A percentile compares a stretch with the other conserved stretches of the same genome.
These are phyloP conservation scores for Muscicapa striata DNA, from an alignment of 2,797 vertebrate genomes.

Conservation along the genomic window DNA sequence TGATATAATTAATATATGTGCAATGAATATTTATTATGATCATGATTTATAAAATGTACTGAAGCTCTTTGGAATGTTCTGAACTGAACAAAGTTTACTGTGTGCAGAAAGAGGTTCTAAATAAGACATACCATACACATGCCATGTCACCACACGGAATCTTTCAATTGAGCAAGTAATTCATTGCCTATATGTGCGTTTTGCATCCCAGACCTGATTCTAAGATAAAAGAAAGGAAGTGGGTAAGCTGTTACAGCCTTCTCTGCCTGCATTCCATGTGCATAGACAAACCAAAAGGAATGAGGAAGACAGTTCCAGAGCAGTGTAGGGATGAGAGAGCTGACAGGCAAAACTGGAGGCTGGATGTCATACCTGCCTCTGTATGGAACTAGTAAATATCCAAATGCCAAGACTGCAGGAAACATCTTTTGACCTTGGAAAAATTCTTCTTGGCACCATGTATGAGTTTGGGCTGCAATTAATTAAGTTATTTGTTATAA, in stretches of 20 bases:
- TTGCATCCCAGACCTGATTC: background rate
- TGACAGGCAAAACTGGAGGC: background rate
- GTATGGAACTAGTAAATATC: background rate
- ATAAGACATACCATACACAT: background rate
- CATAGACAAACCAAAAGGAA: background rate
- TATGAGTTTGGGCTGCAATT: background rate
- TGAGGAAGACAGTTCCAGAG: background rate
- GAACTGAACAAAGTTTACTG: constrained; percentile 3
- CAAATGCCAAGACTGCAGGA: background rate
- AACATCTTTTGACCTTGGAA: background rate
- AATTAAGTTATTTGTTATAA: background rate
- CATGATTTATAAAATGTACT: constrained; percentile 11
- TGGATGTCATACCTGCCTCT: background rate
- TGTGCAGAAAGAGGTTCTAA: background rate
- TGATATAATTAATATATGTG: background rate
- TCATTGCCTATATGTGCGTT: background rate
- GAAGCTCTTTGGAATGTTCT: constrained; percentile 5
- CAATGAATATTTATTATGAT: constrained; percentile 7
- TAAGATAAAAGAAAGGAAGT: background rate
- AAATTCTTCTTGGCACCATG: background rate
- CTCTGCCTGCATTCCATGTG: constrained; percentile 2
- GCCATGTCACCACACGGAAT: background rate
- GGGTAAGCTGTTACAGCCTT: background rate
- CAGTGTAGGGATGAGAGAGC: background rate
- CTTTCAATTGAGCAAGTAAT: background rate